Conservation (phyloP, 2,888 invertebrate genomes). For the Ommatoiulus sabulosus region DNA sequence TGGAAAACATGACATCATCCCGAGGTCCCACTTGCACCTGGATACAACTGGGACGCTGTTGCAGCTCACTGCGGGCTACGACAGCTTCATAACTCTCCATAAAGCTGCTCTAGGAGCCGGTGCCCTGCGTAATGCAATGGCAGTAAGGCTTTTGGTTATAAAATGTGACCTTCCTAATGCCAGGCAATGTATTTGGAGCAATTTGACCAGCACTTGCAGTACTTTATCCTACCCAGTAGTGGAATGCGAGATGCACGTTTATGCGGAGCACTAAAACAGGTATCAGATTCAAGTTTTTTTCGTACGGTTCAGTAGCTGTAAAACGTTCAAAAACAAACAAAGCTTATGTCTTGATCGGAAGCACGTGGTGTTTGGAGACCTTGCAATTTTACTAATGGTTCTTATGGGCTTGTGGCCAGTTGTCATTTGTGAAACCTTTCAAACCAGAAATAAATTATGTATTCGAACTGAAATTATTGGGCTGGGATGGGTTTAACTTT, state of each 20-base stretch:
- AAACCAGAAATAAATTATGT: too few species aligned
- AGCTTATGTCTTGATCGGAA: neutral
- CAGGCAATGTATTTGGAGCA: neutral
- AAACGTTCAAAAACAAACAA: too few species aligned
- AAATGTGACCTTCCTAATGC: neutral
- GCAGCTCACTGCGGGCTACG: constrained; percentile 37
- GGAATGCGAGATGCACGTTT: neutral
- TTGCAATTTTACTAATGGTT: too few species aligned
- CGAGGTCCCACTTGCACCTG: constrained; percentile 31
- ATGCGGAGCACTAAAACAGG: neutral
- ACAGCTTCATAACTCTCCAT: constrained; percentile 21
- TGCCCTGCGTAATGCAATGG: neutral
- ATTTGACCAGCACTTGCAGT: neutral
- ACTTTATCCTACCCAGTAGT: neutral
- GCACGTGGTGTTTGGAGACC: too few species aligned
- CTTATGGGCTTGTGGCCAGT: too few species aligned
- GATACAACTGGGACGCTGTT: constrained; percentile 49
- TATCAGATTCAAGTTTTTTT: neutral
- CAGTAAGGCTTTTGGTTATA: neutral
- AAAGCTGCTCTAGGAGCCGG: neutral
- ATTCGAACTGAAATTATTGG: too few species aligned
- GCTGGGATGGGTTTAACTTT: too few species aligned
- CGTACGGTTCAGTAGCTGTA: neutral
- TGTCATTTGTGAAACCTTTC: too few species aligned
- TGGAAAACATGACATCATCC: constrained; percentile 58